Conservation (phyloP, 2,888 invertebrate genomes). For the Pecten maximus region DNA sequence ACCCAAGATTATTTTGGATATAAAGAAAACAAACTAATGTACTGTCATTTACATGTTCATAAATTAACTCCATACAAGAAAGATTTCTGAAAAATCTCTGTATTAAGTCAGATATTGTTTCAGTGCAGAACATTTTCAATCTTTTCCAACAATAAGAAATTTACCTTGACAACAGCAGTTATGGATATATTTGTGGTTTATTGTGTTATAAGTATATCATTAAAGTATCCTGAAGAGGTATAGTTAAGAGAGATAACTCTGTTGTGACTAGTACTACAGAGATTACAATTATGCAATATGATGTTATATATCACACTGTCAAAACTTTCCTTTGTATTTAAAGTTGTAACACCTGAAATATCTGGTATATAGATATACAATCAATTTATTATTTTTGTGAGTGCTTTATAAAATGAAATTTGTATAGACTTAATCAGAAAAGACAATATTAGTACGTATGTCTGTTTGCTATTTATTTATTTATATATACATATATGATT, state of each 20-base stretch:
- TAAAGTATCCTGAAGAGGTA: not conserved
- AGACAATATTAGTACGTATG: no score
- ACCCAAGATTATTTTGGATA: not conserved
- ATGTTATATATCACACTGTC: not conserved
- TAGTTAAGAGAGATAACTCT: not conserved
- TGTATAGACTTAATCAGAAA: not conserved
- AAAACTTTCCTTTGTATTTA: not conserved
- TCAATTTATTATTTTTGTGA: not conserved
- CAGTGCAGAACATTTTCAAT: not conserved
- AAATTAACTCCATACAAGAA: not conserved
- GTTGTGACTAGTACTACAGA: not conserved
- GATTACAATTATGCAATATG: constrained; percentile 11
- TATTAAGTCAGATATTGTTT: no score
- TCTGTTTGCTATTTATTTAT: no score
- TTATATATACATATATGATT: not conserved
- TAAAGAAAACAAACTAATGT: not conserved
- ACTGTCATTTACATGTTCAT: not conserved
- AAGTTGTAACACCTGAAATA: not conserved
- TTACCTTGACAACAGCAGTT: not conserved
- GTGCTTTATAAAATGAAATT: not conserved
- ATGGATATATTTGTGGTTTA: not conserved
- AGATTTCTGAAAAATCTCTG: not conserved
- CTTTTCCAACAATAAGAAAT: not conserved
- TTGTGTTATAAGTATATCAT: no score
- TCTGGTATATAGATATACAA: not conserved